Evolutionary conservation across 2,888 invertebrate species (phyloP).

Genomic region (Bombylius discolor): DNA sequence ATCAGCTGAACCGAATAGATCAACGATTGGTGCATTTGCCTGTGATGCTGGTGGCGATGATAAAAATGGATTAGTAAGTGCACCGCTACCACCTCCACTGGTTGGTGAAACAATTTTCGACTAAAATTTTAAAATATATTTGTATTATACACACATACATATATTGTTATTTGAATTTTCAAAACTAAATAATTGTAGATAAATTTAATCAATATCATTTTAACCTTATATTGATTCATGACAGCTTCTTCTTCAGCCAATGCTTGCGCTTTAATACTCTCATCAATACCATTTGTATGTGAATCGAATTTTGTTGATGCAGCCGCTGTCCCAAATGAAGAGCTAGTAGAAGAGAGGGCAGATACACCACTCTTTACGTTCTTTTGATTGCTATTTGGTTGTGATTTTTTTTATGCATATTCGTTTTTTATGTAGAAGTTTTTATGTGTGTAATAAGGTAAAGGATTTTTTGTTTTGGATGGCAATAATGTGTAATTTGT

Average conservation of each 20-base stretch:
- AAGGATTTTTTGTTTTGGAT: not conserved
- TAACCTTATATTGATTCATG: constrained; percentile 88
- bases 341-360: constrained; percentile 75
- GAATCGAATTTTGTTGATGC: constrained; percentile 57
- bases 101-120: constrained; percentile 69
- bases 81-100: constrained; percentile 45
- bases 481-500: not conserved
- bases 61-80: constrained; percentile 73
- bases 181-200: no score
- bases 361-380: constrained; percentile 82
- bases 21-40: constrained; percentile 53
- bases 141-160: not conserved
- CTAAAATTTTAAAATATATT: constrained; percentile 30
- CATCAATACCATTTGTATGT: constrained; percentile 66
- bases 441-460: constrained; percentile 9
- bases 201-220: no score
- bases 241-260: constrained; percentile 94
- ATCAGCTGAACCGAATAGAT: constrained; percentile 56
- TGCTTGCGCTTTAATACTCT: constrained; percentile 70
- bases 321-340: constrained; percentile 74
- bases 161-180: not conserved
- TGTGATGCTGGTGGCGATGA: constrained; percentile 49
- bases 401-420: constrained; percentile 16
- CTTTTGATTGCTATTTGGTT: constrained; percentile 60
- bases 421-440: constrained; percentile 11